Evolutionary conservation across 2,113 vertebrate species (phyloP).

Genomic region (Pseudorasbora parva): DNA sequence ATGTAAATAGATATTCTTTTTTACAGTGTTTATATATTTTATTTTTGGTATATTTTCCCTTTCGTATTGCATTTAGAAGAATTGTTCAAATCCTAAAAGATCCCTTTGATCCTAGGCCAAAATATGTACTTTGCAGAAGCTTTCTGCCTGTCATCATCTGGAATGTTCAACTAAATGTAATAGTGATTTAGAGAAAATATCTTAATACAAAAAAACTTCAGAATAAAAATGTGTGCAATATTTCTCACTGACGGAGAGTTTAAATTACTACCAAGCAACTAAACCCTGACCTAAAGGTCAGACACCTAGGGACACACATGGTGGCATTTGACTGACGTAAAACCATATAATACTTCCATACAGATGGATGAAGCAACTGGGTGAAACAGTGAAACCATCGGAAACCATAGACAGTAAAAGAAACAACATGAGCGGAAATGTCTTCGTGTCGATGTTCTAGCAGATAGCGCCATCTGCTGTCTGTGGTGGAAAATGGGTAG

Average conservation of each 20-base stretch:
- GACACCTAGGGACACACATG: too few species aligned
- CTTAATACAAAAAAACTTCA: background rate
- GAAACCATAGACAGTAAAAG: too few species aligned
- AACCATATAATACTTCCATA: too few species aligned
- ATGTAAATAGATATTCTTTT: background rate
- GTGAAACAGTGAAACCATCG: too few species aligned
- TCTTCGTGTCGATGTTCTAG: background rate
- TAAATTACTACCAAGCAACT: background rate
- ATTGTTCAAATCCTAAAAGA: too few species aligned
- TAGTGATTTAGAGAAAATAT: conserved; percentile 3
- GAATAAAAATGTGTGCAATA: background rate
- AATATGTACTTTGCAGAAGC: background rate
- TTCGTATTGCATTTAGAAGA: too few species aligned
- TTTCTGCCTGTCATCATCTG: background rate
- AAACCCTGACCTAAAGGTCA: background rate
- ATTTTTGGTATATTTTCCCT: background rate
- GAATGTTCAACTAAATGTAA: too few species aligned
- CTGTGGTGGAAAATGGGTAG: background rate
- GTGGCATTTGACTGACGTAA: background rate
- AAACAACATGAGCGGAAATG: background rate
- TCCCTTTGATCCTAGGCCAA: too few species aligned
- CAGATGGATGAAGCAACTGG: too few species aligned
- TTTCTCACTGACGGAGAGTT: background rate
- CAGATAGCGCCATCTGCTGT: conserved; percentile 30
- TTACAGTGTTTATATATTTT: background rate